Conservation (phyloP, 1,140 invertebrate species). For the Gryllus bimaculatus region DNA sequence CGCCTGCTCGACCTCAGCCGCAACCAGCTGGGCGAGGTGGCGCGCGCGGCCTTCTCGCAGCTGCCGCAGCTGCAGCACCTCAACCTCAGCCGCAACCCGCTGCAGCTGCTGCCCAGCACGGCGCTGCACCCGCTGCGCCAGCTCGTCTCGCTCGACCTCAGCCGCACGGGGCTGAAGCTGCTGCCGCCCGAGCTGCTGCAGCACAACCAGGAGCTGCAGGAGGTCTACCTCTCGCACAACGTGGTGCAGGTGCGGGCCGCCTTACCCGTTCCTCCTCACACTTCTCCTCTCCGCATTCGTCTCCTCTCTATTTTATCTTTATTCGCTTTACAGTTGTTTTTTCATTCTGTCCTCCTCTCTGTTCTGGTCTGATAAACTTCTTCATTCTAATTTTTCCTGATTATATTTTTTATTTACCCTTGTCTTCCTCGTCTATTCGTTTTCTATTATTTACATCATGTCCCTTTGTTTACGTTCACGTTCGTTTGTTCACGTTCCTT, state of each 20-base stretch:
- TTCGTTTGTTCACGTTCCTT: too few relatives aligned
- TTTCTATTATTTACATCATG: too few relatives aligned
- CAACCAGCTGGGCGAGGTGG: conserved; percentile 63
- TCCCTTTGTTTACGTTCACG: too few relatives aligned
- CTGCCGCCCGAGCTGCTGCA: conserved; percentile 59
- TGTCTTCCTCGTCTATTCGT: too few relatives aligned
- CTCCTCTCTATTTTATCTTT: too few relatives aligned
- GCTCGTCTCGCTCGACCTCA: conserved; percentile 60
- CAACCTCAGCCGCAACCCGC: conserved; percentile 66
- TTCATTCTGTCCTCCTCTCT: too few relatives aligned
- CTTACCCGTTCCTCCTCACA: too few relatives aligned
- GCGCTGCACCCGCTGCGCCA: conserved; percentile 49
- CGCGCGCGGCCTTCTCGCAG: conserved; percentile 55
- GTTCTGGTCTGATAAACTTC: too few relatives aligned
- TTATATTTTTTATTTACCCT: too few relatives aligned
- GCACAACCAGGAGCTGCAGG: conserved; percentile 51
- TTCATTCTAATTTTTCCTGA: too few relatives aligned
- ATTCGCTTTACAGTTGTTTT: too few relatives aligned
- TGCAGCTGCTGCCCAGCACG: conserved; percentile 46
- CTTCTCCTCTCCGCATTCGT: too few relatives aligned
- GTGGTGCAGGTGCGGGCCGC: conserved; percentile 36
- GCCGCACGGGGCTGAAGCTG: conserved; percentile 56
- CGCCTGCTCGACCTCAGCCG: conserved; percentile 64
- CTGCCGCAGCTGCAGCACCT: conserved; percentile 58
- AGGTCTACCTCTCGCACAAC: conserved; percentile 56